phyloP scores from a whole-genome alignment of 2,888 invertebrate species.

The Liodrosophila aerea region DNA sequence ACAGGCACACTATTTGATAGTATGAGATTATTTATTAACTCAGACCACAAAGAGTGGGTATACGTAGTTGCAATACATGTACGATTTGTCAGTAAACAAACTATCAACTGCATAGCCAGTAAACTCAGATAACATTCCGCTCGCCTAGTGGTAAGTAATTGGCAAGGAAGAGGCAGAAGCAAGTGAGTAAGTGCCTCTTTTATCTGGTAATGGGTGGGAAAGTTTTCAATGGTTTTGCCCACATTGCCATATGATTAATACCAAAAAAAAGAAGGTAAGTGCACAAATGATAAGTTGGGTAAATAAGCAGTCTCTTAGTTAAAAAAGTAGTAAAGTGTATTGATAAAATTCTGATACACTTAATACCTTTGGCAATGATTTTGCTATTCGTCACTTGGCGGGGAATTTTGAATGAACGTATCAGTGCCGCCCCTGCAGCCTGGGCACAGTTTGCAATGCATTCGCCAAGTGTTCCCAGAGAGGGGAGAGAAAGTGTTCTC shows the following conservation, averaged over 20 bases:
- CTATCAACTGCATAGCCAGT: too few species aligned
- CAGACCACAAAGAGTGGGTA: too few species aligned
- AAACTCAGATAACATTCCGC: too few species aligned
- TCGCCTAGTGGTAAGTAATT: too few species aligned
- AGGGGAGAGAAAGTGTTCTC: slow-evolving; percentile 9
- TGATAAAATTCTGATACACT: slow-evolving; percentile 2
- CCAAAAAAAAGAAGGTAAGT: slow-evolving; percentile 1
- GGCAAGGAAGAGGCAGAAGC: too few species aligned
- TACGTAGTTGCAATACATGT: too few species aligned
- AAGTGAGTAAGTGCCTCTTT: too few species aligned
- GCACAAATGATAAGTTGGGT: too few species aligned
- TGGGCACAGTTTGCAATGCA: slow-evolving; percentile 3
- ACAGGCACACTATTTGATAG: too few species aligned
- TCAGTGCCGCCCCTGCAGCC: background rate
- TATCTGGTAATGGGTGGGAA: background rate
- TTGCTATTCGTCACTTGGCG: background rate
- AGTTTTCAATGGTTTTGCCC: slow-evolving; percentile 2
- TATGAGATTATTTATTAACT: too few species aligned
- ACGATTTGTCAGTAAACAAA: too few species aligned
- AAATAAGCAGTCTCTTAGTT: too few species aligned
- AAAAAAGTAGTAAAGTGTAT: background rate
- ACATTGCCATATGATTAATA: background rate
- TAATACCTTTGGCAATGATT: background rate
- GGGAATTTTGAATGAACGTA: background rate
- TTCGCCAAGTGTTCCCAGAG: slow-evolving; percentile 1